These are phyloP conservation scores for Drosophila sturtevanti DNA, from an alignment of 1,140 invertebrate species.

Conservation along the genomic window DNA sequence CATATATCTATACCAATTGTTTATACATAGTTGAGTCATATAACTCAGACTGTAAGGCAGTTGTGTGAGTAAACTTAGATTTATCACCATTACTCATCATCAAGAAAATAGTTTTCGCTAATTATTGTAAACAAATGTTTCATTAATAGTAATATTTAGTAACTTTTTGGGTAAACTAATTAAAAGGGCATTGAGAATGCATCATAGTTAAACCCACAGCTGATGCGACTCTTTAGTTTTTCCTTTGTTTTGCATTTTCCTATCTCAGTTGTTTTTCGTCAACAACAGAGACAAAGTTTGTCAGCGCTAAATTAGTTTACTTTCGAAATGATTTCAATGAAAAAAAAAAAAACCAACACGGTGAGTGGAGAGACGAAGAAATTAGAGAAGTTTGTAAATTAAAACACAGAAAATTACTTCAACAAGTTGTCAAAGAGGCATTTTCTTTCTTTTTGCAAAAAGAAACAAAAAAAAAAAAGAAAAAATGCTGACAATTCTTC, in stretches of 20 bases:
- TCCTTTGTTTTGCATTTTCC: constrained; percentile 41
- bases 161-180: not conserved
- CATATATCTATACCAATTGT: too few species aligned
- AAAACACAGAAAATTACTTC: constrained; percentile 42
- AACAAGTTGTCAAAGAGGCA: constrained; percentile 53
- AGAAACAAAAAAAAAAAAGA: not conserved
- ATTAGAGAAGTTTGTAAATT: constrained; percentile 43
- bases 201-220: not conserved
- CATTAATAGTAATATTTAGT: not conserved
- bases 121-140: not conserved
- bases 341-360: not conserved
- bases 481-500: constrained; percentile 17
- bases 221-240: not conserved
- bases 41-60: too few species aligned
- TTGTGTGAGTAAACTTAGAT: too few species aligned
- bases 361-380: not conserved
- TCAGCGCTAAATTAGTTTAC: constrained; percentile 71
- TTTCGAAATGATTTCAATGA: constrained; percentile 66
- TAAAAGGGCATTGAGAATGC: not conserved
- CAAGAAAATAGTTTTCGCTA: not conserved
- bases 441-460: too few species aligned
- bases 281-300: constrained; percentile 65
- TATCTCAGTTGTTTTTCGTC: constrained; percentile 61
- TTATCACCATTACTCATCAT: too few species aligned
- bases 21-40: too few species aligned